Base-by-base conservation (phyloP, 1,140 invertebrate species). In the Dendrolimus kikuchii region DNA sequence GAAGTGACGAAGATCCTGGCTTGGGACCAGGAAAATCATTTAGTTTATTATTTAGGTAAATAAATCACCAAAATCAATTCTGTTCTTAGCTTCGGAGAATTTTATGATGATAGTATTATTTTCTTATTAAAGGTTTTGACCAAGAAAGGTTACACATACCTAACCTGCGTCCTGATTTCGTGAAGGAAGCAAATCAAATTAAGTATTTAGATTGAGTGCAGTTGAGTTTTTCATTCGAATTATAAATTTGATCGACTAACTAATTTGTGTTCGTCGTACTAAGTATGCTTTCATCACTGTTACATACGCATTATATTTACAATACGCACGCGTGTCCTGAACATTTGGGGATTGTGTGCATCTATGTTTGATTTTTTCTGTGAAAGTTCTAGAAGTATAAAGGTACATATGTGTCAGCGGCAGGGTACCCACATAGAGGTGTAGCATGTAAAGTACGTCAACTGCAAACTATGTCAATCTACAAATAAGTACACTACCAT, bases 1-100 rank as follows among this genome's bases (percentile, higher is more conserved):
- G 96, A 98, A 85, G 96, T 98, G 55, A 87, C 80, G 49, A 74
- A 82, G 55, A 96, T 98, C 68, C 89, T 97, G 46, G 93, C 93
- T 8, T 98, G 95, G 94, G 94, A 96, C 87, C 93, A 93, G 57
- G 90, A 90, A 44, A 92, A 92, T 73, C 92, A 96, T 80, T 86
- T 93, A 65, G 93, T 98, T 86, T 97, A 92, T 82, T 96, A 94
- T 89, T 89, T 95, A 69, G 94, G 87, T 88, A 70, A 75, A 60
- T 37, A 7, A 9, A 42, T 37, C 49, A 51, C n/a, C 38, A 49
- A 55, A 7, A 7, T 47, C 36, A 37, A 45, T 51, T 41, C 7
- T 7, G 38, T 40, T 38, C 8, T 9, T 5, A 57, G 51, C 40
- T 41, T 40, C 7, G 41, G 9, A 40, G 5, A 49, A 37, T 49